Conservation (phyloP, 2,113 vertebrate genomes). For the Tychaedon coryphoeus region DNA sequence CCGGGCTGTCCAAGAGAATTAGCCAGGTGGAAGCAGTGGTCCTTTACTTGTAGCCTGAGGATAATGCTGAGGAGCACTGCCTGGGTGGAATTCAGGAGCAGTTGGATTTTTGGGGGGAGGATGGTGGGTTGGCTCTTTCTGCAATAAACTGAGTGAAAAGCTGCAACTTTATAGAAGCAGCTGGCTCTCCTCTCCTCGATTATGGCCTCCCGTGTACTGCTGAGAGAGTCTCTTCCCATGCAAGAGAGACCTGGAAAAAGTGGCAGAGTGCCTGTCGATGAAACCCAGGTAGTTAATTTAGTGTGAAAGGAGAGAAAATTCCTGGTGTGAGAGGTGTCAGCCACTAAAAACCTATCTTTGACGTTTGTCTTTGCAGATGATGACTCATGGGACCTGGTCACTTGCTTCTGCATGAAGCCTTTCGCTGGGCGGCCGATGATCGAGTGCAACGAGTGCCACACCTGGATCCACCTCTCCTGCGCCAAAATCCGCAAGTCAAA, state of each 20-base stretch:
- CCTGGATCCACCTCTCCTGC: conserved; percentile 97
- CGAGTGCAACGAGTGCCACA: conserved; percentile 93
- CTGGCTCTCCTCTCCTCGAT: not conserved
- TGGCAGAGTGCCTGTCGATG: not conserved
- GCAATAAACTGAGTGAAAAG: not conserved
- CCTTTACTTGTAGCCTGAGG: not conserved
- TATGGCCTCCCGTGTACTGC: not conserved
- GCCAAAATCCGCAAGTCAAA: conserved; percentile 98
- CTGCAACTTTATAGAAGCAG: not conserved
- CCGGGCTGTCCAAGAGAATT: not conserved
- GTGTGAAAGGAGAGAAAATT: accelerated
- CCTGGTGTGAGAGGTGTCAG: accelerated
- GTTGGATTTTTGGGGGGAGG: accelerated
- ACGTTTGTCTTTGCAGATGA: conserved; percentile 77
- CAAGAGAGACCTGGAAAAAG: not conserved
- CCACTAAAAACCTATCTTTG: accelerated
- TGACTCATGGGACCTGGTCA: conserved; percentile 96
- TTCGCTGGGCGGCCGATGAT: conserved; percentile 97
- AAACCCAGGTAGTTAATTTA: not conserved
- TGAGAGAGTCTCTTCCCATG: not conserved
- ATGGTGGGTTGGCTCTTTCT: not conserved
- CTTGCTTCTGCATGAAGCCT: conserved; percentile 98
- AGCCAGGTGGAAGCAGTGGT: accelerated
- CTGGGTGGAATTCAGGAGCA: not conserved
- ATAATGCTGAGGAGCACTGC: accelerated